Percentiles rank a stretch among this genome's conserved stretches.
Conservation (phyloP, 2,113 vertebrate genomes). For the Henicopernis longicauda region DNA sequence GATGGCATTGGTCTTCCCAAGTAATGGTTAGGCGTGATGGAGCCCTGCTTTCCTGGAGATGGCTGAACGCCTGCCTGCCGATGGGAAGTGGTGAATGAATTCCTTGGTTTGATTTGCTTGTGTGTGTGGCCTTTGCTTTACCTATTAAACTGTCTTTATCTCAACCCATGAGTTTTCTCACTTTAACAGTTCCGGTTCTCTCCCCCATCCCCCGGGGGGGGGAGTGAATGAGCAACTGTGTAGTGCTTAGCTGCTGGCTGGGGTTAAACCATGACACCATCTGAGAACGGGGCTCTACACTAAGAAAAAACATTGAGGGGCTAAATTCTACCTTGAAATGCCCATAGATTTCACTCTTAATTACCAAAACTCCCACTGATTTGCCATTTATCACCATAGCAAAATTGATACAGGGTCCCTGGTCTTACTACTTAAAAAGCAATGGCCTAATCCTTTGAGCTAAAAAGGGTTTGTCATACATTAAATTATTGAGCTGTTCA, state of each 20-base stretch:
- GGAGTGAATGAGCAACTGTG: too few relatives aligned
- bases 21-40: fast-evolving
- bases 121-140: neutral
- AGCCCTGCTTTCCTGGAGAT: neutral
- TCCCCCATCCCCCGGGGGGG: neutral
- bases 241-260: neutral
- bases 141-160: neutral
- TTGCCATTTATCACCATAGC: neutral
- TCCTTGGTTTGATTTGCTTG: neutral
- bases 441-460: neutral
- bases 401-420: neutral
- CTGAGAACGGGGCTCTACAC: neutral
- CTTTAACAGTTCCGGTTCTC: neutral
- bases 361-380: neutral
- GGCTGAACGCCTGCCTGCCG: neutral
- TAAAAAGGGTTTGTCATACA: neutral
- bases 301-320: neutral
- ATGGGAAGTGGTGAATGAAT: neutral
- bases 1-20: neutral
- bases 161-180: neutral
- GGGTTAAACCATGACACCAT: neutral
- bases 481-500: neutral
- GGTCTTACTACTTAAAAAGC: neutral
- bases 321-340: neutral
- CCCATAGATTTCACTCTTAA: neutral